Evolutionary conservation across 2,888 invertebrate genomes (phyloP).

Genomic region (Diogma glabrata): DNA sequence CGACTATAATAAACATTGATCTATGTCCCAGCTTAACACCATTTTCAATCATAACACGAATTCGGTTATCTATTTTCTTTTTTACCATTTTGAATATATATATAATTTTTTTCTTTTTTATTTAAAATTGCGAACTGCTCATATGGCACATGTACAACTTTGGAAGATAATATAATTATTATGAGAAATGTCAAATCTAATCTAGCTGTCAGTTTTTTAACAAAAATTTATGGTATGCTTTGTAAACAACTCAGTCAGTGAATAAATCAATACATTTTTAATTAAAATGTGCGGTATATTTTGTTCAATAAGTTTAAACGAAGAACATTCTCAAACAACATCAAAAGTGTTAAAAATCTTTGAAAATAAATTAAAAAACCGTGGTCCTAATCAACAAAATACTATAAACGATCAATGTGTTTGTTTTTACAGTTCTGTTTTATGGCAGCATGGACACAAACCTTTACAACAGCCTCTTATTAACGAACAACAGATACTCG

Average conservation of each 20-base stretch:
- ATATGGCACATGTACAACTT: background rate
- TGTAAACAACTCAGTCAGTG: too few species aligned
- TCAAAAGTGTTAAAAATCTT: background rate
- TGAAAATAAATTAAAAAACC: constrained; percentile 17
- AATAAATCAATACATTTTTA: background rate
- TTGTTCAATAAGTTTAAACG: constrained; percentile 10
- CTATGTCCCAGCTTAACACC: constrained; percentile 83
- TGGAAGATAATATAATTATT: constrained; percentile 1
- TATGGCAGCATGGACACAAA: constrained; percentile 72
- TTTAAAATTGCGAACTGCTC: background rate
- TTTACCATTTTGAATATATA: constrained; percentile 59
- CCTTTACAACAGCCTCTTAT: constrained; percentile 57
- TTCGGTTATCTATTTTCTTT: constrained; percentile 94
- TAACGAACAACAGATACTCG: constrained; percentile 47
- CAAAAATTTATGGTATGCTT: too few species aligned
- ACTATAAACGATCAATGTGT: background rate
- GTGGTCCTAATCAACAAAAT: constrained; percentile 23
- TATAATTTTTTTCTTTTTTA: too few species aligned
- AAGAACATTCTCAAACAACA: background rate
- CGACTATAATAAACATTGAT: constrained; percentile 88
- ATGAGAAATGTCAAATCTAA: background rate
- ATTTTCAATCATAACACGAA: constrained; percentile 93
- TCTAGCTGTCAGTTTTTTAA: background rate
- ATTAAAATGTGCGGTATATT: constrained; percentile 18
- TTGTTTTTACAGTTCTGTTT: constrained; percentile 43